A percentile compares a stretch with the other conserved stretches of the same genome.
phyloP scores from a whole-genome alignment of 2,797 vertebrate genomes.

The Tapirus indicus region DNA sequence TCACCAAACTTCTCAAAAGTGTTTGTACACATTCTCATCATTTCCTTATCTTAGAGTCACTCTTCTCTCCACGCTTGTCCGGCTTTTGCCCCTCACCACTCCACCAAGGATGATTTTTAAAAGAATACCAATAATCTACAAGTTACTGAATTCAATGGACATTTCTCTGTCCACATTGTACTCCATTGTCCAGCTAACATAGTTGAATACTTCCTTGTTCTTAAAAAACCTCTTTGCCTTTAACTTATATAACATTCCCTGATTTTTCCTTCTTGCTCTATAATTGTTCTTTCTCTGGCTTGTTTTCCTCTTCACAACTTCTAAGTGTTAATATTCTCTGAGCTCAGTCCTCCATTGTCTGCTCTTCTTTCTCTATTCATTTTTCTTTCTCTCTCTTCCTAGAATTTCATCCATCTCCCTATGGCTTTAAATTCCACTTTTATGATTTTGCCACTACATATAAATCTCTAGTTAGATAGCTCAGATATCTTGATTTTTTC shows the following conservation, averaged over 20 bases:
- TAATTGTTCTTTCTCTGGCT: neutral
- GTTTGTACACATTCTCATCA: neutral
- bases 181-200: neutral
- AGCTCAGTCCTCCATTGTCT: neutral
- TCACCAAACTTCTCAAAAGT: neutral
- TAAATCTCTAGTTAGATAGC: neutral
- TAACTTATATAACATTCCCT: neutral
- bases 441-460: neutral
- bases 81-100: neutral
- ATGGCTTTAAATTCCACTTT: neutral
- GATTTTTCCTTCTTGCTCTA: neutral
- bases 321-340: neutral
- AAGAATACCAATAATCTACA: neutral
- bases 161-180: neutral
- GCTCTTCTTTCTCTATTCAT: neutral
- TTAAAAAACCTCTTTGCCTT: neutral
- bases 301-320: neutral
- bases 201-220: neutral
- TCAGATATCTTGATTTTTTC: conserved; percentile 1
- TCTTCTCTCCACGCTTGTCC: neutral
- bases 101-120: neutral
- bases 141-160: neutral
- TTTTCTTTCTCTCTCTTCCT: neutral
- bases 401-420: neutral
- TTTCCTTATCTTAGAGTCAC: neutral